Evolutionary conservation across 2,888 invertebrate genomes (phyloP).

Genomic region (Fragum whitleyi): DNA sequence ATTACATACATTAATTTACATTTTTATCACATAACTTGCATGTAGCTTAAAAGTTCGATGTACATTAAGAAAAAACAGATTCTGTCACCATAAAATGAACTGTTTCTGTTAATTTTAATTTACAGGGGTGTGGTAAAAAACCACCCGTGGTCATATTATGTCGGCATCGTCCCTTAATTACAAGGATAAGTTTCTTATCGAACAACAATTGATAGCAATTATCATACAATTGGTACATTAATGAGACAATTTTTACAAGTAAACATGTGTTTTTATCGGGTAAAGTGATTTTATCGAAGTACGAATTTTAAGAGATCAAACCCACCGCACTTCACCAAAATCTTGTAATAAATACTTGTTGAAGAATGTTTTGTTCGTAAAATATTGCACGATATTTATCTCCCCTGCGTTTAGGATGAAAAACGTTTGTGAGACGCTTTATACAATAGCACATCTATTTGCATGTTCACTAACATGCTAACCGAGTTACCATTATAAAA

Average conservation of each 20-base stretch:
- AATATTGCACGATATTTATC: not conserved
- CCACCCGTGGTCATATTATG: not conserved
- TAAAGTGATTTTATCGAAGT: not conserved
- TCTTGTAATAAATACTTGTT: not conserved
- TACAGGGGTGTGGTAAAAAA: not conserved
- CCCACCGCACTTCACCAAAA: not conserved
- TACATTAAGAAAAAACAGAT: not conserved
- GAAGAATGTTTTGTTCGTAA: not conserved
- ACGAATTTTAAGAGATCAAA: not conserved
- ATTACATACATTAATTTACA: too few relatives aligned
- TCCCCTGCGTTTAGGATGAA: too few relatives aligned
- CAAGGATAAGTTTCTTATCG: not conserved
- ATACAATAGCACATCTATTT: too few relatives aligned
- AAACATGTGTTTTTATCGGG: not conserved
- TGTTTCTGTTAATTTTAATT: slow-evolving; percentile 1
- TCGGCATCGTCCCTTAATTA: not conserved
- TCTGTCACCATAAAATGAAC: not conserved
- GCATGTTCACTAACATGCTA: too few relatives aligned
- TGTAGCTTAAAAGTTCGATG: too few relatives aligned
- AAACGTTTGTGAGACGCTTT: too few relatives aligned
- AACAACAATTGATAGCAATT: not conserved
- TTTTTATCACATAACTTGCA: too few relatives aligned
- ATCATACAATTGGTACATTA: not conserved
- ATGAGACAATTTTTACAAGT: not conserved
- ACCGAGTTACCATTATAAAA: too few relatives aligned